These are phyloP conservation scores for Lagorchestes hirsutus DNA, from an alignment of 2,797 vertebrate species.

Conservation along the genomic window DNA sequence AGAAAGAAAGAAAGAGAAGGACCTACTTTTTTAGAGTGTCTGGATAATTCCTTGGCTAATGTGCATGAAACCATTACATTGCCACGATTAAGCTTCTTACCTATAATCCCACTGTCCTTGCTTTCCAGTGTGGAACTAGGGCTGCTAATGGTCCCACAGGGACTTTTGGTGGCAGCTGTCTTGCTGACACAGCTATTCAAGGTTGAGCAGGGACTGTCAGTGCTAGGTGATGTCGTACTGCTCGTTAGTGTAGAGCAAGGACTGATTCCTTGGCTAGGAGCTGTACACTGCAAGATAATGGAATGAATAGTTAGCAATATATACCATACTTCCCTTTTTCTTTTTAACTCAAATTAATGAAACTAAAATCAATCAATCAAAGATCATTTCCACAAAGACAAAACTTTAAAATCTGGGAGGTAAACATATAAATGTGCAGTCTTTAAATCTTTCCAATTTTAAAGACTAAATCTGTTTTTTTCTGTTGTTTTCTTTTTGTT, in stretches of 20 bases:
- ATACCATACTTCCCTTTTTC: not conserved
- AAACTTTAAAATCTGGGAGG: not conserved
- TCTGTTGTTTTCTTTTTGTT: not conserved
- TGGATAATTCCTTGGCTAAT: conserved; percentile 26
- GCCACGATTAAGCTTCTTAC: conserved; percentile 84
- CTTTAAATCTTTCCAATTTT: conserved; percentile 39
- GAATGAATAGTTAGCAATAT: conserved; percentile 66
- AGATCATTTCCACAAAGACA: not conserved
- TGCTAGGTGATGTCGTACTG: conserved; percentile 96
- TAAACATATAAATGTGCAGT: not conserved
- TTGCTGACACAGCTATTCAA: conserved; percentile 91
- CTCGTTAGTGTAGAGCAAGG: conserved; percentile 97
- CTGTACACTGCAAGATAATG: conserved; percentile 87
- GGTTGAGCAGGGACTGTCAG: conserved; percentile 95
- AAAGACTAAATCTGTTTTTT: conserved; percentile 35
- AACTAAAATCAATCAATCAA: conserved; percentile 2
- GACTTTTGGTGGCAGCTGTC: conserved; percentile 89
- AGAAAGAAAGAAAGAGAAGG: accelerated
- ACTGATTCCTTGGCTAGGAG: conserved; percentile 93
- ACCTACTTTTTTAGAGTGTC: conserved; percentile 37
- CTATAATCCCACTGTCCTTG: conserved; percentile 99
- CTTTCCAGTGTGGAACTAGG: conserved; percentile 99
- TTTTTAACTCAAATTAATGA: not conserved
- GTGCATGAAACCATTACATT: not conserved
- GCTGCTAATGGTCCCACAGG: conserved; percentile 95